Evolutionary conservation across 1,140 invertebrate genomes (phyloP), one percentile per base, ranked within the genome.

Genomic region (Aphaenogaster floridana): DNA sequence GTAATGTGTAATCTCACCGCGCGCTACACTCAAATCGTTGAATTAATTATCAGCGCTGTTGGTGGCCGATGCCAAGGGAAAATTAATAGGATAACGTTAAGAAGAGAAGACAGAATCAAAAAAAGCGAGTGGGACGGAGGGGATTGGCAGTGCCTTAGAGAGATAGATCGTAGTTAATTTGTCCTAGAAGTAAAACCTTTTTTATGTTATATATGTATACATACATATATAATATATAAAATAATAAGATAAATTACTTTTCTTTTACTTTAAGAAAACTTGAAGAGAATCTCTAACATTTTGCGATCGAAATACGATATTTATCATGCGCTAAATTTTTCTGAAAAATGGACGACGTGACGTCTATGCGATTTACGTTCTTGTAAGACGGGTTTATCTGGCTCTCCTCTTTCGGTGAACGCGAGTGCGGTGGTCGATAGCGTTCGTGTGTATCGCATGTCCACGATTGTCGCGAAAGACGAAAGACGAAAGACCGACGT

Each of bases 31-130:
- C 42, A 42, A 84, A 84, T 74, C 28, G 80, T 84, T 76, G 80
- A 84, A 74, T 84, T 83, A 83, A 83, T 83, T 76, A 45, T 63
- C 69, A 28, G 68, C 69, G 34, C 54, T 15, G 80, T 83, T 74
- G 68, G 80, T 74, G 80, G 69, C 13, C 80, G 42, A 63, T 17
- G 39, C 28, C 1, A 7, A 39, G 15, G 13, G 36, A 36, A 74
- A 61, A 84, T 74, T 74, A 74, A 84, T 59, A 48, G 42, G 9
- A 50, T 48, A 57, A 81, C 4, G 39, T 45, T 69, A 71, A 57
- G 39, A n/a, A 74, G 11, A 15, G 21, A 50, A 61, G 34, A 36
- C 64, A 28, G 42, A 45, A 45, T 69, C n/a, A 39, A 21, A 52
- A 17, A 3, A 39, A 52, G 34, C 13, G 48, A 39, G n/a, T 36